Base-by-base conservation (phyloP, 2,797 vertebrate species). In the Anguilla obscura region DNA sequence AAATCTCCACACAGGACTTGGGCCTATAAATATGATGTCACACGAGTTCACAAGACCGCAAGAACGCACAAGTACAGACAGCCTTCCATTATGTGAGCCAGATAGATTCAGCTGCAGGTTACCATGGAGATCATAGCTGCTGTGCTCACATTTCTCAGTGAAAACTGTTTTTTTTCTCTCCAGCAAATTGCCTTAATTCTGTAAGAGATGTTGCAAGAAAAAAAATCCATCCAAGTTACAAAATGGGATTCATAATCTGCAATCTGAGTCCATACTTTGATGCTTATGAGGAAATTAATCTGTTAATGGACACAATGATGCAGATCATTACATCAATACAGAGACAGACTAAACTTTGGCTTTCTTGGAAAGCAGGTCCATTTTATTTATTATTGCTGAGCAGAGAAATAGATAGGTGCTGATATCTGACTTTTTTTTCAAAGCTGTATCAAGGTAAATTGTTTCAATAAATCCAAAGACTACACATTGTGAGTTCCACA, bases 91-190 rank as follows among this genome's bases (percentile, higher is more conserved):
- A 50, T 50, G 21, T 50, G 79, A 45, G 16, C 18, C 45, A n/a
- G 40, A 82, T 10, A 48, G 79, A 82, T 82, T 82, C 8, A 82
- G 79, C 79, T 82, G 79, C 30, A 21, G 40, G 79, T 82, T 82
- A n/a, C 79, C 79, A 82, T 82, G 79, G 79, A 82, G 79, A 82
- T 50, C 79, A 82, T 82, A 82, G 79, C 79, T 48, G 36, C 79
- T 82, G 79, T n/a, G 40, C 79, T 82, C 79, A 82, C 45, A 48
- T 82, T 82, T 9, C 45, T 45, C 9, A 18, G 40, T 50, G 40
- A 82, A 82, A 82, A 82, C 79, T 21, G 4, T 21, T 12, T 10
- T 71, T 71, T 71, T 79, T 82, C 45, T 10, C 79, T 48, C 79
- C 18, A 82, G 2, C 40, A 82, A 82, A 82, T 82, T 82, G 40